These are phyloP conservation scores for Anolis carolinensis DNA, from an alignment of 2,113 vertebrate species.

Conservation along the genomic window DNA sequence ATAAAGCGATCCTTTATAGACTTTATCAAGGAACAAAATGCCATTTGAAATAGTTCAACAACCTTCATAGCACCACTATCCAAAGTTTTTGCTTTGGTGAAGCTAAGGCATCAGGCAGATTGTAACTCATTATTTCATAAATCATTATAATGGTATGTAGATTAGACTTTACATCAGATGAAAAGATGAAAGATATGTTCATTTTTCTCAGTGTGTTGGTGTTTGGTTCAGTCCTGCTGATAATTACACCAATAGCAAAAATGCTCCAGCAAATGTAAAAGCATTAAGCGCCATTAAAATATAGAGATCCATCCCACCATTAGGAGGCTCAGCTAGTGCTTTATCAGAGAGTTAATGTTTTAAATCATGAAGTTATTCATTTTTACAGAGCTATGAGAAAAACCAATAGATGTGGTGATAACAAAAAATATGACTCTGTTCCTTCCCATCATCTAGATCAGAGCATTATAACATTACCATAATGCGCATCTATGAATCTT, in stretches of 20 bases:
- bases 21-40: background rate
- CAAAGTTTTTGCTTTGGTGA: background rate
- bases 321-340: constrained; percentile 4
- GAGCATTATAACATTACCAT: no score
- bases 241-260: constrained; percentile 20
- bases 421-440: no score
- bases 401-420: constrained; percentile 13
- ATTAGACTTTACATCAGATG: background rate
- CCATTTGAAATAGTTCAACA: background rate
- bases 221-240: background rate
- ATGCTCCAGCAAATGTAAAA: background rate
- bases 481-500: no score
- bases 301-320: constrained; percentile 11
- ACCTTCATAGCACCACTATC: no score
- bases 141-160: background rate
- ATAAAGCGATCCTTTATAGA: background rate
- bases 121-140: background rate
- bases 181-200: background rate
- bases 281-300: background rate
- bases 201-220: background rate
- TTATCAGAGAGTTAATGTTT: background rate
- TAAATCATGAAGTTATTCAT: background rate
- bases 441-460: no score
- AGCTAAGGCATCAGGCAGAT: background rate
- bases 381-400: constrained; percentile 22